phyloP scores from a whole-genome alignment of 2,888 invertebrate species.

The Metallyticus violacea region DNA sequence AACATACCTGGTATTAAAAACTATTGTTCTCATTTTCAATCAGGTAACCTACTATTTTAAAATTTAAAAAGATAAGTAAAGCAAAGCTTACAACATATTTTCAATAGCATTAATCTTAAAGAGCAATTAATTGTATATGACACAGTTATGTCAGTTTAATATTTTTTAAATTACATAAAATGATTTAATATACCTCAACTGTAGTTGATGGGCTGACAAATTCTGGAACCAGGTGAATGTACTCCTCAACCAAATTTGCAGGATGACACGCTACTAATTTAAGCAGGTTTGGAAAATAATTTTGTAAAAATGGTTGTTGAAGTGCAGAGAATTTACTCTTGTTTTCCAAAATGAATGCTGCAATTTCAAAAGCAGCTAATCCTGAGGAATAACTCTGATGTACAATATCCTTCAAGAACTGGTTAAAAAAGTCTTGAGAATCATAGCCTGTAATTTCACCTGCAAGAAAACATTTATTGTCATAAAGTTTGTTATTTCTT shows the following conservation, averaged over 20 bases:
- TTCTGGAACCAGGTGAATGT: constrained; percentile 24
- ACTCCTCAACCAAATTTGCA: constrained; percentile 29
- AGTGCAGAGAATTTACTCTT: background rate
- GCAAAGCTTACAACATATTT: too few relatives aligned
- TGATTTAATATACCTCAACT: constrained; percentile 26
- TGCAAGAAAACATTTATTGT: constrained; percentile 6
- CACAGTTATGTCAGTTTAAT: too few relatives aligned
- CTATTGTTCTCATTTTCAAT: too few relatives aligned
- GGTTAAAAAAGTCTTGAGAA: constrained; percentile 26
- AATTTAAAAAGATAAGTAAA: too few relatives aligned
- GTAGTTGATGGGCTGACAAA: constrained; percentile 19
- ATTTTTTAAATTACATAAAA: too few relatives aligned
- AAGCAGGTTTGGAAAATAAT: constrained; percentile 31
- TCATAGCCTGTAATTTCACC: constrained; percentile 23
- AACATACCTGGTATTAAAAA: too few relatives aligned
- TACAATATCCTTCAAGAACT: constrained; percentile 28
- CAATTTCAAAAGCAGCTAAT: constrained; percentile 31
- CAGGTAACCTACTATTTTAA: too few relatives aligned
- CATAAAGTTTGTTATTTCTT: too few relatives aligned
- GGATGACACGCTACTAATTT: constrained; percentile 33
- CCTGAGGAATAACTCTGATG: constrained; percentile 33
- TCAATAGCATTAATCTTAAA: too few relatives aligned
- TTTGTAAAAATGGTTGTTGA: constrained; percentile 15
- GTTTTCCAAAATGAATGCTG: constrained; percentile 22
- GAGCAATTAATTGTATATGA: too few relatives aligned